Evolutionary conservation across 2,797 vertebrate genomes (phyloP), one percentile per base, ranked within the genome.

Genomic region (Chloroceryle inda): DNA sequence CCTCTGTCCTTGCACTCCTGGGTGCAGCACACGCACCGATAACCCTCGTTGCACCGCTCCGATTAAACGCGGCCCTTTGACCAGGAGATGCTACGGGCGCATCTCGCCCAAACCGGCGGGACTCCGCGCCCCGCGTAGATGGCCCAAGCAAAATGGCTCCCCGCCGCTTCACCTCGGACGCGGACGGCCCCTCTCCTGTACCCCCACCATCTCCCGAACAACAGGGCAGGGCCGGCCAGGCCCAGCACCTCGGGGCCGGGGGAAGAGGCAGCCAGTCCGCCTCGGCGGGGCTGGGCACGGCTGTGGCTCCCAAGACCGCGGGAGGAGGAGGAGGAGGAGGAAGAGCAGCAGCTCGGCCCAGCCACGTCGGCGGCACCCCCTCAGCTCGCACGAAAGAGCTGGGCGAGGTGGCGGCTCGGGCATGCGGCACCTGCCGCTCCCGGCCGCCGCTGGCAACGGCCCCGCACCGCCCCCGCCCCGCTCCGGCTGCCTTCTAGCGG

Each of bases 1-100:
- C 23, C 49, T 18, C 24, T 14, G 38, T 2, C 5, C 50, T 2
- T 1, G 53, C 6, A 0, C 64, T 11, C 10, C 75, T 4, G 49
- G 9, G 4, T 4, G 55, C 62, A 9, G 55, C 49, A 1, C 1
- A 1, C 50, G 2, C n/a, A 1, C 27, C 19, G 27, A 3, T 9
- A 27, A 6, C 26, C 52, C 64, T 3, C 38, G 1, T 4, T 2
- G 6, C 53, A 3, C 21, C 2, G 8, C 17, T 40, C 1, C 22
- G 58, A 8, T 35, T 10, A 27, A 40, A 23, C 3, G 5, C 47
- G 19, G 35, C 62, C 47, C 69, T 38, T 2, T 11, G 23, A 13
- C 22, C 2, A 4, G 24, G 24, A 14, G 18, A 47, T 5, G 1
- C 11, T 24, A 10, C 9, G 11, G 35, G 13, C 3, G 55, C 55